Base-by-base conservation (phyloP, 2,888 invertebrate genomes). In the Hesperia comma region DNA sequence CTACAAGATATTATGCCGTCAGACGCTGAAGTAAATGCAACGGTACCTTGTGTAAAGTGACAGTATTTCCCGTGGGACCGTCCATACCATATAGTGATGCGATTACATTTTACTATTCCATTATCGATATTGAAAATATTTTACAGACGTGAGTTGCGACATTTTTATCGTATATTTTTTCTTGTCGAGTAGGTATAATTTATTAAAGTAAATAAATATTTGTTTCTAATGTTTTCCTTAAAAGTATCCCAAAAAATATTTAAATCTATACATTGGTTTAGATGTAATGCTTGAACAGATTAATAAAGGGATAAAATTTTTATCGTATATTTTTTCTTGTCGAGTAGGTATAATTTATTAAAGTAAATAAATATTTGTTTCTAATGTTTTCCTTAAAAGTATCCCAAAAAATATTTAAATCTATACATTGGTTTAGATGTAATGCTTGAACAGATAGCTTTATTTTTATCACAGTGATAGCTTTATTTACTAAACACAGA, bases 21-120 rank as follows among this genome's bases (percentile, higher is more conserved):
- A 14, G 53, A n/a, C 14, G 53, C 32, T 49, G n/a, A 17, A 49
- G 41, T 57, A 56, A 58, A 40, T 5, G 41, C 43, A 43, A 46
- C 58, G 58, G 43, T 58, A 58, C 58, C 15, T 32, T 19, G 49
- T 49, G 49, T 49, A 49, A 46, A 12, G 19, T 19, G 17, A 49
- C 49, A 1, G 32, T 53, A 53, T 53, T 53, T 26, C 53, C 53
- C 53, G 53, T 53, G 21, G 53, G 53, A 53, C 26, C n/a, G 26
- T 26, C 14, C 7, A n/a, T 56, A 40, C 6, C n/a, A 56, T 56
- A 15, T 40, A 33, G 40, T 40, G 17, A 14, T 37, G 56, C n/a
- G 14, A 56, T 37, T 37, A 19, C 32, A 17, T 15, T 15, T 33
- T 32, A 15, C 33, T 37, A 40, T 56, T 32, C 17, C 40, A 33